phyloP scores from a whole-genome alignment of 2,113 vertebrate species.

The Noturus placidus region DNA sequence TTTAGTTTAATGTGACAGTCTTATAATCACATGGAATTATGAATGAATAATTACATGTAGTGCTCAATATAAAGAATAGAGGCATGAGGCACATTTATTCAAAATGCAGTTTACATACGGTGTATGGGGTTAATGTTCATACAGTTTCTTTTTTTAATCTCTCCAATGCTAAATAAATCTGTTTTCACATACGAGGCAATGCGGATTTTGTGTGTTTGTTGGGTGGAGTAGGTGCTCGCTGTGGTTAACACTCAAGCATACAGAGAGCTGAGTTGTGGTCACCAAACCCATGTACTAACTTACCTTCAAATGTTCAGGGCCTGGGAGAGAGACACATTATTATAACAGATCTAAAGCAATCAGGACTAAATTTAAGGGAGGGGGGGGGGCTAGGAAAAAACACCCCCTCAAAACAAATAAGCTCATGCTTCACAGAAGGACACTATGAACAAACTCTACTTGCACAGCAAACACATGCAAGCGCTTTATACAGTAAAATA shows the following conservation, averaged over 20 bases:
- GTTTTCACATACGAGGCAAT: conserved; percentile 19
- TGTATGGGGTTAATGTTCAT: not conserved
- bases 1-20: not conserved
- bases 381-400: too few species aligned
- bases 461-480: conserved; percentile 34
- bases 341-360: conserved; percentile 60
- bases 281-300: conserved; percentile 61
- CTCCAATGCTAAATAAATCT: not conserved
- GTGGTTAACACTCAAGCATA: conserved; percentile 58
- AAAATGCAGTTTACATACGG: not conserved
- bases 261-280: conserved; percentile 58
- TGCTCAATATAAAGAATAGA: not conserved
- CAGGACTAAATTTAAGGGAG: not conserved
- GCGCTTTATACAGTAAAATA: not conserved
- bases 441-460: not conserved
- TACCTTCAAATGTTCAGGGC: conserved; percentile 68
- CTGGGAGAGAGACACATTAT: conserved; percentile 69
- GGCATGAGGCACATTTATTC: not conserved
- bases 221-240: conserved; percentile 39
- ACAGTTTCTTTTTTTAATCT: not conserved
- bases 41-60: not conserved
- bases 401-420: not conserved
- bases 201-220: conserved; percentile 11
- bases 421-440: conserved; percentile 1
- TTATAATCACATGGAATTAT: not conserved